These are phyloP conservation scores for Macrosiphum euphorbiae DNA, from an alignment of 2,888 invertebrate species.

Conservation along the genomic window DNA sequence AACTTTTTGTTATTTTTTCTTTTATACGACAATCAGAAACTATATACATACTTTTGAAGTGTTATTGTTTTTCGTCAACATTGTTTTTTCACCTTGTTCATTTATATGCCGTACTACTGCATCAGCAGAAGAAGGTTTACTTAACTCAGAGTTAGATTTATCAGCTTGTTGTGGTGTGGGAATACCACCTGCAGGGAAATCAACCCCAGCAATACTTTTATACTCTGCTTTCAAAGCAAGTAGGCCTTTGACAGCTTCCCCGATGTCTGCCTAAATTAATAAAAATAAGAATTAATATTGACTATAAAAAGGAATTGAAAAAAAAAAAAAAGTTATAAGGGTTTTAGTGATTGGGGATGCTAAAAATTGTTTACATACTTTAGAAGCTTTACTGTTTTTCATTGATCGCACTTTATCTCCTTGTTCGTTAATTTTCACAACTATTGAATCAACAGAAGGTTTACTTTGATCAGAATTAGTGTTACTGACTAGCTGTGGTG, in stretches of 20 bases:
- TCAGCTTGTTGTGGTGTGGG: not conserved
- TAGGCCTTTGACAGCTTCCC: constrained; percentile 74
- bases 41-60: constrained; percentile 73
- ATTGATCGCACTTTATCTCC: constrained; percentile 74
- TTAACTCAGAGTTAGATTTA: not conserved
- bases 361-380: constrained; percentile 69
- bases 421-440: constrained; percentile 70
- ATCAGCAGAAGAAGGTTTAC: not conserved
- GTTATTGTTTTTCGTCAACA: constrained; percentile 79
- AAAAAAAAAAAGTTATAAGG: too few species aligned
- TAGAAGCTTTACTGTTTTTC: constrained; percentile 79
- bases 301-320: too few species aligned
- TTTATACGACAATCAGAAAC: not conserved
- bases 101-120: constrained; percentile 67
- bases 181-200: not conserved
- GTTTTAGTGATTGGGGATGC: too few species aligned
- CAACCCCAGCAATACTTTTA: constrained; percentile 68
- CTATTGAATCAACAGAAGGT: not conserved
- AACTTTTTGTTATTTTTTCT: too few species aligned
- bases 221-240: constrained; percentile 74
- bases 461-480: too few species aligned
- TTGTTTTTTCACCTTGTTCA: constrained; percentile 75
- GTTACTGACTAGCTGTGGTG: not conserved
- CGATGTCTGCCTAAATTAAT: not conserved
- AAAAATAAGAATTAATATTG: too few species aligned